A percentile compares a stretch with the other conserved stretches of the same genome.
These are phyloP conservation scores for Thamnophis elegans DNA, from an alignment of 2,797 vertebrate species.

Conservation along the genomic window DNA sequence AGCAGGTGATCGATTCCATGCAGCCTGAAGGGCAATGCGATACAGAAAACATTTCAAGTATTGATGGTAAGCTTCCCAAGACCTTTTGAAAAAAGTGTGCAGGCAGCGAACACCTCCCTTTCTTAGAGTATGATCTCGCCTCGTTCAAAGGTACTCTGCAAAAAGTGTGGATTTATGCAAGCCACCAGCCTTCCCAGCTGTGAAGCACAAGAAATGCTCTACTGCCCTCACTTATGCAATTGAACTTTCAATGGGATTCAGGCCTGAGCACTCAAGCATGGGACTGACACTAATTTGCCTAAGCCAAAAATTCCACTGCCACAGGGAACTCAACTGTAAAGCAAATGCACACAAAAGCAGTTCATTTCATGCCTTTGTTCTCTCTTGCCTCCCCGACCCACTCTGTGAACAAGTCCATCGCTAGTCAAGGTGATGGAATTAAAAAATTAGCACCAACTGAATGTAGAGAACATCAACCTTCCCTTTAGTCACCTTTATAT, in stretches of 20 bases:
- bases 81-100: not conserved
- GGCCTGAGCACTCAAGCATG: not conserved
- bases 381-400: not conserved
- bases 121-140: not conserved
- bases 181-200: not conserved
- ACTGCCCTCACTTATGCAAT: not conserved
- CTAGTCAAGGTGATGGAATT: not conserved
- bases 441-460: constrained; percentile 14
- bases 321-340: not conserved
- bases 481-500: not conserved
- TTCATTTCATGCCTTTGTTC: not conserved
- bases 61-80: constrained; percentile 63
- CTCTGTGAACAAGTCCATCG: not conserved
- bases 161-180: not conserved
- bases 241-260: not conserved
- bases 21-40: constrained; percentile 53
- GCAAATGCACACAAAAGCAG: not conserved
- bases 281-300: not conserved
- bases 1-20: constrained; percentile 40
- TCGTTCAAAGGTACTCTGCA: not conserved
- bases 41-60: constrained; percentile 53
- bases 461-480: constrained; percentile 26
- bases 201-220: not conserved
- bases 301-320: not conserved
- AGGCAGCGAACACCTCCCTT: not conserved